Conservation (phyloP, 2,113 vertebrate genomes). For the Papio anubis region DNA sequence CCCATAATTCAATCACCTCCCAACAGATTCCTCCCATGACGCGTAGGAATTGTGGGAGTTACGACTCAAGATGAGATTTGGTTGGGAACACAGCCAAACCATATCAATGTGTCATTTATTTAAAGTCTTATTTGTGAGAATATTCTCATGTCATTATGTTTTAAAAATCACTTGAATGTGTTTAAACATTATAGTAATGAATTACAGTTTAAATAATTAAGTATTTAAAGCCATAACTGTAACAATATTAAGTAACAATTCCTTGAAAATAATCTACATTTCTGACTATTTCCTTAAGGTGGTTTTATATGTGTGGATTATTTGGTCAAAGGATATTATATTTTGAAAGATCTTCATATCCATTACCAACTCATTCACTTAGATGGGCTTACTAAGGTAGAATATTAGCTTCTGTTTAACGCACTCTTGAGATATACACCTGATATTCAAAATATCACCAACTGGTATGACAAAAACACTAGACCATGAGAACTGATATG, state of each 20-base stretch:
- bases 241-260: neutral
- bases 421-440: neutral
- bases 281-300: neutral
- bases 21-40: too few relatives aligned
- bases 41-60: too few relatives aligned
- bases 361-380: neutral
- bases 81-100: too few relatives aligned
- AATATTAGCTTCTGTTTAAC: neutral
- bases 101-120: neutral
- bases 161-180: neutral
- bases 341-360: neutral
- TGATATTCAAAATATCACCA: neutral
- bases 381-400: neutral
- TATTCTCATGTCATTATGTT: neutral
- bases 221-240: neutral
- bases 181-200: neutral
- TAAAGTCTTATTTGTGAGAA: neutral
- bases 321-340: neutral
- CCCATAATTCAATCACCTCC: too few relatives aligned
- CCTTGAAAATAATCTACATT: neutral
- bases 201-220: neutral
- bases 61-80: too few relatives aligned
- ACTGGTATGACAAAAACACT: neutral
- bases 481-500: neutral
- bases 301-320: neutral